phyloP scores from a whole-genome alignment of 2,113 vertebrate genomes.

The Pleuronectes platessa region DNA sequence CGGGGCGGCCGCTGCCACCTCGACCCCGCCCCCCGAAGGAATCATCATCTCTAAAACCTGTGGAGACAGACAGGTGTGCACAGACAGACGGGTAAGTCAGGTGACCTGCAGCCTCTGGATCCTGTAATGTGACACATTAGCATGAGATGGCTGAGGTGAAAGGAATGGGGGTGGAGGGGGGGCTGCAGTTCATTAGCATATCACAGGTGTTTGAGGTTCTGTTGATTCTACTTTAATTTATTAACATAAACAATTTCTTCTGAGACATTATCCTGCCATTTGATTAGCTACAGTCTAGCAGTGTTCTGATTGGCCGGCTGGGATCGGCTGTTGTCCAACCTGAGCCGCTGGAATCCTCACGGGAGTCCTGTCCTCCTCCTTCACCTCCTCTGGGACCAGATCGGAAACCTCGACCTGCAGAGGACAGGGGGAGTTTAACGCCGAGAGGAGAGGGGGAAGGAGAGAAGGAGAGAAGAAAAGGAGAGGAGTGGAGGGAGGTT shows the following conservation, averaged over 20 bases:
- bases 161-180: constrained; percentile 18
- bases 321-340: constrained; percentile 27
- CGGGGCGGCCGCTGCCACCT: constrained; percentile 87
- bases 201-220: background rate
- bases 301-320: constrained; percentile 41
- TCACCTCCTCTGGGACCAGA: constrained; percentile 78
- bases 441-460: background rate
- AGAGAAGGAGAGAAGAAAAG: background rate
- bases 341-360: constrained; percentile 85
- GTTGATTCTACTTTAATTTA: background rate
- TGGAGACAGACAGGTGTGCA: constrained; percentile 1
- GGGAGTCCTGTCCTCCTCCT: constrained; percentile 85
- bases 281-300: constrained; percentile 24
- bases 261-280: constrained; percentile 5
- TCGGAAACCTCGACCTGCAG: constrained; percentile 87
- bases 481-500: too few relatives aligned
- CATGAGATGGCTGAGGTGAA: constrained; percentile 37
- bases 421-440: constrained; percentile 76
- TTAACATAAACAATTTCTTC: background rate
- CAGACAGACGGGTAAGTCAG: constrained; percentile 16
- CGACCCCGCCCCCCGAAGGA: constrained; percentile 89
- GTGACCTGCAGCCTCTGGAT: background rate
- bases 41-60: constrained; percentile 94
- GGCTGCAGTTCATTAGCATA: too few relatives aligned
- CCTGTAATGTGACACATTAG: constrained; percentile 9